These are phyloP conservation scores for Anneissia japonica DNA, from an alignment of 35 echinoderm and acorn worm genomes.

Conservation along the genomic window DNA sequence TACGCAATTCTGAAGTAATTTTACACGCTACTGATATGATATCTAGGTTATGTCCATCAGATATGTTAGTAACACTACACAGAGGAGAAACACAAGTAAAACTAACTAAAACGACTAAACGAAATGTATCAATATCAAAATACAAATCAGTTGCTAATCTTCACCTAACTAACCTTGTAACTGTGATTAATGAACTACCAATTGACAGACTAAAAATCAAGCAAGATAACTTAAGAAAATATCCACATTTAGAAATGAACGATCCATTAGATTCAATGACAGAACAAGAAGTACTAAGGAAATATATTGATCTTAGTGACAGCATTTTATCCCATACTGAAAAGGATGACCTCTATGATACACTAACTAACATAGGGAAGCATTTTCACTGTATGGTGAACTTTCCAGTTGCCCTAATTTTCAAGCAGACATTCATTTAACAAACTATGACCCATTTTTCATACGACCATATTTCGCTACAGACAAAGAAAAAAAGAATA, in stretches of 20 bases:
- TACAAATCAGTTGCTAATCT: not conserved
- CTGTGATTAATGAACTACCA: not conserved
- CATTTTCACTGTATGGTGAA: slow-evolving; percentile 46
- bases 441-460: slow-evolving; percentile 27
- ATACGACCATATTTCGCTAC: slow-evolving; percentile 38
- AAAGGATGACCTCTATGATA: not conserved
- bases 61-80: too few species aligned
- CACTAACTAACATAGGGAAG: slow-evolving; percentile 9
- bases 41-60: too few species aligned
- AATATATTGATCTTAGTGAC: not conserved
- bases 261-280: slow-evolving; percentile 17
- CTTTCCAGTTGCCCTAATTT: slow-evolving; percentile 32
- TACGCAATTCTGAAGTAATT: too few species aligned
- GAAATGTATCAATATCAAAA: too few species aligned
- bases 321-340: slow-evolving; percentile 3
- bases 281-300: slow-evolving; percentile 5
- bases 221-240: slow-evolving; percentile 6
- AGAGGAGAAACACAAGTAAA: too few species aligned
- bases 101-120: too few species aligned
- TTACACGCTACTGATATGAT: too few species aligned
- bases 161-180: not conserved
- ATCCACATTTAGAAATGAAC: slow-evolving; percentile 1
- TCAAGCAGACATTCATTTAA: slow-evolving; percentile 5
- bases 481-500: slow-evolving; percentile 20
- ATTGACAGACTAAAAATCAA: not conserved